Percentiles rank a stretch among this genome's conserved stretches.
Conservation (phyloP, 2,113 vertebrate species). For the Odocoileus virginianus region DNA sequence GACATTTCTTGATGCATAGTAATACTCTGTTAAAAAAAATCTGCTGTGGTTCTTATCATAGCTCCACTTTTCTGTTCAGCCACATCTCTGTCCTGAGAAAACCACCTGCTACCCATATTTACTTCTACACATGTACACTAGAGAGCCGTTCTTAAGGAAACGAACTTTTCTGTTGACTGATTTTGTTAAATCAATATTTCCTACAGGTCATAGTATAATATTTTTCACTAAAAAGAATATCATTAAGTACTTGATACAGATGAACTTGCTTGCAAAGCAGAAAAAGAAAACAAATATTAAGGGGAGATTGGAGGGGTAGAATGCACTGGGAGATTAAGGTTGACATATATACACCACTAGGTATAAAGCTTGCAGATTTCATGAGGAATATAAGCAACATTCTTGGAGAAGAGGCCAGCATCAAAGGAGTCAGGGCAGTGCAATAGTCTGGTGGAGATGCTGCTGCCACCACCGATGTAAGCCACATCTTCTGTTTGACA, state of each 20-base stretch:
- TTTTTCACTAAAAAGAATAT: not conserved
- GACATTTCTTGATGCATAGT: not conserved
- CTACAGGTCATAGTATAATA: not conserved
- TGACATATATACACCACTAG: not conserved
- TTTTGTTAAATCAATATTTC: not conserved
- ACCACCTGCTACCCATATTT: accelerated
- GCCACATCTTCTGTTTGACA: not conserved
- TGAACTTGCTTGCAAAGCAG: not conserved
- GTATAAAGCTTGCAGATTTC: not conserved
- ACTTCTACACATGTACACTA: accelerated
- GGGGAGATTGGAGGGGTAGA: not conserved
- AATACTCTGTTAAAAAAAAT: not conserved
- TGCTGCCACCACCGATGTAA: not conserved
- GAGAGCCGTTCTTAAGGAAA: not conserved
- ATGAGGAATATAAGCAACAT: not conserved
- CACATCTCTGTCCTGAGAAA: not conserved
- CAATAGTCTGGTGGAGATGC: not conserved
- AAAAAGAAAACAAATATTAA: not conserved
- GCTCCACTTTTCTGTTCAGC: not conserved
- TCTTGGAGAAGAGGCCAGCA: not conserved
- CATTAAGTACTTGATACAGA: not conserved
- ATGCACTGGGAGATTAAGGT: not conserved
- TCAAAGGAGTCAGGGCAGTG: not conserved
- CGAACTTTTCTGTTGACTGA: not conserved
- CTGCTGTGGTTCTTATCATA: not conserved